These are phyloP conservation scores for Brenthis hecate DNA, from an alignment of 2,888 invertebrate genomes.

Conservation along the genomic window DNA sequence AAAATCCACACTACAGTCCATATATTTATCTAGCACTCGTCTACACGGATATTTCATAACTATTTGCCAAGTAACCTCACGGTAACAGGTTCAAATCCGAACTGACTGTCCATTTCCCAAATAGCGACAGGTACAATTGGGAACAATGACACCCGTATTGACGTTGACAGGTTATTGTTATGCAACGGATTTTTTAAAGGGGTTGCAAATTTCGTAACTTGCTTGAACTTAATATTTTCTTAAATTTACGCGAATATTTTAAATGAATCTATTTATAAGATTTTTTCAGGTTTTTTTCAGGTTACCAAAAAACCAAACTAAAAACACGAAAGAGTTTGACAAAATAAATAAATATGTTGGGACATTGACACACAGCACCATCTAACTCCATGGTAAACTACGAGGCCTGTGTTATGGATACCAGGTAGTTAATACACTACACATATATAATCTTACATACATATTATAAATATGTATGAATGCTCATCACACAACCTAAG, in stretches of 20 bases:
- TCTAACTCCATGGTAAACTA: too few relatives aligned
- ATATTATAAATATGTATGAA: too few relatives aligned
- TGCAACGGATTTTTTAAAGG: slow-evolving; percentile 37
- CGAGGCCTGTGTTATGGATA: too few relatives aligned
- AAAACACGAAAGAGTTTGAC: too few relatives aligned
- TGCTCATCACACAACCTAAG: too few relatives aligned
- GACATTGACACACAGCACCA: too few relatives aligned
- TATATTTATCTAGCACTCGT: slow-evolving; percentile 51
- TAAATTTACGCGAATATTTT: background rate
- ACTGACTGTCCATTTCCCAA: slow-evolving; percentile 78
- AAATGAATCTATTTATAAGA: too few relatives aligned
- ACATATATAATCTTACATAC: too few relatives aligned
- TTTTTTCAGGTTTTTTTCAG: too few relatives aligned
- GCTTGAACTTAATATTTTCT: background rate
- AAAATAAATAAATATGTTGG: too few relatives aligned
- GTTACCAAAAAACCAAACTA: too few relatives aligned
- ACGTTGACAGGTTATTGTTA: slow-evolving; percentile 35
- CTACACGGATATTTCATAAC: slow-evolving; percentile 73
- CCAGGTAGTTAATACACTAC: too few relatives aligned
- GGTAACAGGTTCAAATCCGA: slow-evolving; percentile 66
- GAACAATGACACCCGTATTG: slow-evolving; percentile 55
- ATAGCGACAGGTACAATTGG: slow-evolving; percentile 61
- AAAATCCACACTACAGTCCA: slow-evolving; percentile 57
- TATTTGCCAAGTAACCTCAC: slow-evolving; percentile 57
- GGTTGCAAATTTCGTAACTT: slow-evolving; percentile 15